Evolutionary conservation across 2,888 invertebrate genomes (phyloP).

Genomic region (Acanthococcus lagerstroemiae): DNA sequence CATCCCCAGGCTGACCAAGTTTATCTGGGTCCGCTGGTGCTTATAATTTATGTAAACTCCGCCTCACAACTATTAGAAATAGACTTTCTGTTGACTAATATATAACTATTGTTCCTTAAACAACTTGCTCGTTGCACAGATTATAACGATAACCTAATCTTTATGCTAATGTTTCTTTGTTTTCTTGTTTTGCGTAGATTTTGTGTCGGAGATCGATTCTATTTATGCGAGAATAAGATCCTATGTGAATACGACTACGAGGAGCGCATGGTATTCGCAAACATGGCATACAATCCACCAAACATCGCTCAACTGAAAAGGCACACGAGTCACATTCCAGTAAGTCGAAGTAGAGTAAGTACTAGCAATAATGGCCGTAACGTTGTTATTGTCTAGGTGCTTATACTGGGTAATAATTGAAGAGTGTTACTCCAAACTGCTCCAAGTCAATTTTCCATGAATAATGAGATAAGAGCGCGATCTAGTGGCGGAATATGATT

Average conservation of each 20-base stretch:
- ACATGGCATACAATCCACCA: conserved; percentile 80
- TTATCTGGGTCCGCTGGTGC: too few relatives aligned
- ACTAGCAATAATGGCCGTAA: conserved; percentile 22
- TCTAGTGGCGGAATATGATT: too few relatives aligned
- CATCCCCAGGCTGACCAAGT: too few relatives aligned
- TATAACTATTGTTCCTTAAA: too few relatives aligned
- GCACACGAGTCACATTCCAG: conserved; percentile 47
- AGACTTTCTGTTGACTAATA: too few relatives aligned
- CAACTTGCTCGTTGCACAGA: too few relatives aligned
- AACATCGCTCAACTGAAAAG: conserved; percentile 69
- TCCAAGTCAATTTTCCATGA: not conserved
- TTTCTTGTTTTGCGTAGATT: conserved; percentile 53
- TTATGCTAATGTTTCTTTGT: not conserved
- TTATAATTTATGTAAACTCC: too few relatives aligned
- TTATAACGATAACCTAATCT: too few relatives aligned
- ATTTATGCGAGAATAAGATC: conserved; percentile 94
- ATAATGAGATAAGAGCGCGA: too few relatives aligned
- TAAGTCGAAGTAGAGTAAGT: conserved; percentile 34
- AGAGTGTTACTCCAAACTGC: not conserved
- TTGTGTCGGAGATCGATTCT: conserved; percentile 95
- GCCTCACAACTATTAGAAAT: too few relatives aligned
- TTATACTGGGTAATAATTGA: not conserved
- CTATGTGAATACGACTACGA: conserved; percentile 97
- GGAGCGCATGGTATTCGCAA: conserved; percentile 87
- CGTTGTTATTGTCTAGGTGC: conserved; percentile 23